A percentile compares a stretch with the other conserved stretches of the same genome.
phyloP scores from a whole-genome alignment of 1,140 invertebrate genomes.

The Saccostrea glomerata region DNA sequence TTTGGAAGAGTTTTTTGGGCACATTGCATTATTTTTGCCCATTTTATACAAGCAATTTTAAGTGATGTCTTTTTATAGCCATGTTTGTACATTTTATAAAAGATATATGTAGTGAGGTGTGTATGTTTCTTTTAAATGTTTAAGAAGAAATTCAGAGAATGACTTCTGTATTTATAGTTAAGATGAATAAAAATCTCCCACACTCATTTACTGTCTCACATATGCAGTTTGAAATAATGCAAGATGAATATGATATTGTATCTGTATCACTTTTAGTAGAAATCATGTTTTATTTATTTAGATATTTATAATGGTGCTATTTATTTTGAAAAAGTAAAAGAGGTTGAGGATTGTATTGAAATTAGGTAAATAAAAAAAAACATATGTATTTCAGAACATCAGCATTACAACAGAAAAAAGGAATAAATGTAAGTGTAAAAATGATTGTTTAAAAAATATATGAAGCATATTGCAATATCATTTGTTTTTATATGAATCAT shows the following conservation, averaged over 20 bases:
- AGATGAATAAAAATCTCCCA: not conserved
- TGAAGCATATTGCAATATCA: not conserved
- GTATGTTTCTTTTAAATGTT: not conserved
- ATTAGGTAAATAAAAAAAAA: not conserved
- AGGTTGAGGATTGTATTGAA: not conserved
- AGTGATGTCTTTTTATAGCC: conserved; percentile 15
- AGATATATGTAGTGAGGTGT: not conserved
- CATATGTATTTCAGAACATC: too few species aligned
- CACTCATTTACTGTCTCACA: not conserved
- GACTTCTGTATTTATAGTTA: not conserved
- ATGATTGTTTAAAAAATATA: not conserved
- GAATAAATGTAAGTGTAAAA: not conserved
- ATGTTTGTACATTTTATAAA: conserved; percentile 25
- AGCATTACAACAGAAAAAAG: not conserved
- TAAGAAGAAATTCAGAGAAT: not conserved
- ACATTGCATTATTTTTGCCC: conserved; percentile 1
- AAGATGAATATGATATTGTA: not conserved
- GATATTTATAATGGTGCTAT: conserved; percentile 31
- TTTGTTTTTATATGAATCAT: not conserved
- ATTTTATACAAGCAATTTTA: conserved; percentile 27
- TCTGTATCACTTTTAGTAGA: not conserved
- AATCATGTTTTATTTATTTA: conserved; percentile 31
- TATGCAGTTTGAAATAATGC: not conserved
- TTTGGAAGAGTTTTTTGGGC: conserved; percentile 27
- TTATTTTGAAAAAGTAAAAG: not conserved